Evolutionary conservation across 2,797 vertebrate genomes (phyloP).

Genomic region (Hemibagrus guttatus): DNA sequence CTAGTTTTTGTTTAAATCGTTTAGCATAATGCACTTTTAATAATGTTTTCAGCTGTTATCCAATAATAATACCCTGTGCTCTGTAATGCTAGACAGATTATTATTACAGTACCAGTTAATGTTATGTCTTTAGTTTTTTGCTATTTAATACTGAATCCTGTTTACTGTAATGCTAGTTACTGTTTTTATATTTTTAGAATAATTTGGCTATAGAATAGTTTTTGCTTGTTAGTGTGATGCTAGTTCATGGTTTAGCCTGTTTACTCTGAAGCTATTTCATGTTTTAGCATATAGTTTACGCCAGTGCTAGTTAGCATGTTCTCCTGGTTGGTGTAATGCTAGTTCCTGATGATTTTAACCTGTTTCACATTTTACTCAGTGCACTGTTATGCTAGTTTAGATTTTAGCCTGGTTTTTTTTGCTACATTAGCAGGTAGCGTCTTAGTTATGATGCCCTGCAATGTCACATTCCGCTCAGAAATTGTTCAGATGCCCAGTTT

Average conservation of each 20-base stretch:
- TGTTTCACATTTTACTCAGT: background rate
- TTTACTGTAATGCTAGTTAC: background rate
- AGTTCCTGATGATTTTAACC: background rate
- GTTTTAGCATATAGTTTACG: background rate
- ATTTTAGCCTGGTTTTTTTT: background rate
- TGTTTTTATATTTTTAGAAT: background rate
- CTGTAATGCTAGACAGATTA: too few relatives aligned
- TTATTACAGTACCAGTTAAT: too few relatives aligned
- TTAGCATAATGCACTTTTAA: too few relatives aligned
- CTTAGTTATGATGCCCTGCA: background rate
- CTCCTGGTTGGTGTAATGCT: background rate
- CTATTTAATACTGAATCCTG: too few relatives aligned
- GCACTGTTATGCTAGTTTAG: background rate
- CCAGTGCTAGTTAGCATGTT: background rate
- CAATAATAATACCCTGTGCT: too few relatives aligned
- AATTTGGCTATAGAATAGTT: background rate
- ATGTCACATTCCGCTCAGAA: slow-evolving; percentile 3
- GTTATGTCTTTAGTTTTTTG: too few relatives aligned
- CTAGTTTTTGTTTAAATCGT: too few relatives aligned
- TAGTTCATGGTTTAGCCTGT: background rate
- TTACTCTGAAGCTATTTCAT: background rate
- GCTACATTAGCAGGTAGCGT: background rate
- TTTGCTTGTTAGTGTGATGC: background rate
- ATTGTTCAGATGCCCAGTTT: background rate
- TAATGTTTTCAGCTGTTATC: too few relatives aligned